phyloP scores from a whole-genome alignment of 2,113 vertebrate species.

The Mus spicilegus region DNA sequence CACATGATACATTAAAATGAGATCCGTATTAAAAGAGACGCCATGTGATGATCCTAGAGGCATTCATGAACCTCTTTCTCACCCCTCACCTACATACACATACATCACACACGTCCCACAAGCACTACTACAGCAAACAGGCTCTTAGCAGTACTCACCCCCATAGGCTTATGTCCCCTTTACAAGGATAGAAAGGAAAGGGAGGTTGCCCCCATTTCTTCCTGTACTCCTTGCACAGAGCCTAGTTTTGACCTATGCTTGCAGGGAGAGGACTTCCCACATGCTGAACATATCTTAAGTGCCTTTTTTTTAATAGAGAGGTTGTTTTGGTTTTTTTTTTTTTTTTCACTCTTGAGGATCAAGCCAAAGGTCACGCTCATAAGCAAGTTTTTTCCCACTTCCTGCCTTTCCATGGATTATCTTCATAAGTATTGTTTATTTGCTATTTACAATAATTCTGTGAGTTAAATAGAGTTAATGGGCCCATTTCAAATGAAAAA shows the following conservation, averaged over 20 bases:
- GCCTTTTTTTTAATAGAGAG: not conserved
- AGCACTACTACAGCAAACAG: not conserved
- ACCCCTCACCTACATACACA: not conserved
- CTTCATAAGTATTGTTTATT: not conserved
- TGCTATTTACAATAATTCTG: not conserved
- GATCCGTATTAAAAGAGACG: not conserved
- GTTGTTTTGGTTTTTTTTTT: not conserved
- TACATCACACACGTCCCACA: not conserved
- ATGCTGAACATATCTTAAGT: not conserved
- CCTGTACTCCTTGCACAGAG: not conserved
- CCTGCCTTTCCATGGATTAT: not conserved
- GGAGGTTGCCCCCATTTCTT: not conserved
- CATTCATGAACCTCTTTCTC: not conserved
- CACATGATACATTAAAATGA: not conserved
- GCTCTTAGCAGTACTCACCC: not conserved
- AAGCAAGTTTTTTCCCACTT: not conserved
- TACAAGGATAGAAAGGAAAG: not conserved
- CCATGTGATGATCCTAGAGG: not conserved
- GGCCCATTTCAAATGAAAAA: constrained; percentile 17
- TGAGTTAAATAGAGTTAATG: not conserved
- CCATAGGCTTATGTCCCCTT: not conserved
- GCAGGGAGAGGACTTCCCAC: not conserved
- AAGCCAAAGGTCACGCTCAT: not conserved
- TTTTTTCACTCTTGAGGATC: not conserved
- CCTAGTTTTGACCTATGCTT: not conserved